These are phyloP conservation scores for Sepiola atlantica DNA, from an alignment of 2,888 invertebrate species.

Conservation along the genomic window DNA sequence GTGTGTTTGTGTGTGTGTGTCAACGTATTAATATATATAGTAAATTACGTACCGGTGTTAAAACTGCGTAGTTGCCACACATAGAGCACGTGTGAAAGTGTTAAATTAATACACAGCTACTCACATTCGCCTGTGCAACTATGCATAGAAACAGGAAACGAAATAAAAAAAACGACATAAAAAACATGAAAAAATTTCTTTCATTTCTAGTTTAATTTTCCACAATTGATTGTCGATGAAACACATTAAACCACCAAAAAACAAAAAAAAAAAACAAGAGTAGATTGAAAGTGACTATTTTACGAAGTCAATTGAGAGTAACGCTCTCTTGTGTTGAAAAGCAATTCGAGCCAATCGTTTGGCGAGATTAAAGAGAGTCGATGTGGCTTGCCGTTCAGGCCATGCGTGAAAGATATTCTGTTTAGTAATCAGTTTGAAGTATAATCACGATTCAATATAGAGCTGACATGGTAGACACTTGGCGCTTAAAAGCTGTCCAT, in stretches of 20 bases:
- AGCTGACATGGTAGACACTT: not conserved
- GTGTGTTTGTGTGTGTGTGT: not conserved
- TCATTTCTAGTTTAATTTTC: not conserved
- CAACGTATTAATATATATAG: too few relatives aligned
- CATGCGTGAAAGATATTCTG: slow-evolving; percentile 18
- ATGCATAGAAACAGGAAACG: not conserved
- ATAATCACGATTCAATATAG: not conserved
- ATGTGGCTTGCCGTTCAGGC: not conserved
- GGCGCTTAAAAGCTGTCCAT: not conserved
- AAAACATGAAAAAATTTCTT: not conserved
- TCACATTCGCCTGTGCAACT: not conserved
- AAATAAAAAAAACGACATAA: too few relatives aligned
- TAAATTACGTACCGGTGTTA: too few relatives aligned
- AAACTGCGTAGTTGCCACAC: too few relatives aligned
- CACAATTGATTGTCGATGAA: not conserved
- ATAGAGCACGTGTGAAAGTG: not conserved
- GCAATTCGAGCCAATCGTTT: slow-evolving; percentile 18
- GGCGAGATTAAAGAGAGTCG: not conserved
- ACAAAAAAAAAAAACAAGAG: not conserved
- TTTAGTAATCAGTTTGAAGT: not conserved
- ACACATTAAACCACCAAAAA: not conserved
- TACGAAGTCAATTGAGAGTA: not conserved
- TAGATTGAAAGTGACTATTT: not conserved
- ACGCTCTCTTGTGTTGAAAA: not conserved
- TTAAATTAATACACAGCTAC: not conserved